Evolutionary conservation across 2,888 invertebrate species (phyloP).

Genomic region (Cartodere bifasciata): DNA sequence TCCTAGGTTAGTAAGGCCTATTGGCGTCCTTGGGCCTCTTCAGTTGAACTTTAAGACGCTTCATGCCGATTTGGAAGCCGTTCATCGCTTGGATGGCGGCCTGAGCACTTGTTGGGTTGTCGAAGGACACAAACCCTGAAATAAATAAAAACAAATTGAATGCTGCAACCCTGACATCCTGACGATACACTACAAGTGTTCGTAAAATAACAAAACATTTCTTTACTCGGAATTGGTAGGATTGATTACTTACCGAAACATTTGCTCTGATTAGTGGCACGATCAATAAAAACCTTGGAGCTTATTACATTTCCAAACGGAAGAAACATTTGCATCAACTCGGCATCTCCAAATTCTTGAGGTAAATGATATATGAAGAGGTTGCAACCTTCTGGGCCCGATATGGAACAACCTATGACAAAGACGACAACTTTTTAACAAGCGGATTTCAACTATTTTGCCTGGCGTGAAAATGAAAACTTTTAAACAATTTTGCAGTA

Average conservation of each 20-base stretch:
- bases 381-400: constrained; percentile 99
- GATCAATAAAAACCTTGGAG: constrained; percentile 99
- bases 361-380: constrained; percentile 99
- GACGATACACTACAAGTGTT: too few relatives aligned
- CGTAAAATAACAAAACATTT: too few relatives aligned
- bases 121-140: constrained; percentile 97
- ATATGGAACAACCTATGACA: constrained; percentile 76
- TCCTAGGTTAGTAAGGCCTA: constrained; percentile 88
- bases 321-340: constrained; percentile 99
- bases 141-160: too few relatives aligned
- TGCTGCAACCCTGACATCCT: too few relatives aligned
- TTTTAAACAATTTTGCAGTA: too few relatives aligned
- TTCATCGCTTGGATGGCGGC: constrained; percentile 99
- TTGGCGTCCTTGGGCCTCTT: constrained; percentile 98
- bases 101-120: constrained; percentile 96
- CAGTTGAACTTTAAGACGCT: constrained; percentile 97
- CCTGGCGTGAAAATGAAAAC: too few relatives aligned
- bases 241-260: constrained; percentile 81
- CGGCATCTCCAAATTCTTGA: constrained; percentile 98
- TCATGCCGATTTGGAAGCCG: constrained; percentile 99
- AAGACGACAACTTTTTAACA: constrained; percentile 12
- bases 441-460: too few relatives aligned
- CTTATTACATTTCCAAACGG: constrained; percentile 99
- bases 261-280: constrained; percentile 99
- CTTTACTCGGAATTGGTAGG: too few relatives aligned